Base-by-base conservation (phyloP, 2,888 invertebrate species). In the Oegoconia quadripuncta region DNA sequence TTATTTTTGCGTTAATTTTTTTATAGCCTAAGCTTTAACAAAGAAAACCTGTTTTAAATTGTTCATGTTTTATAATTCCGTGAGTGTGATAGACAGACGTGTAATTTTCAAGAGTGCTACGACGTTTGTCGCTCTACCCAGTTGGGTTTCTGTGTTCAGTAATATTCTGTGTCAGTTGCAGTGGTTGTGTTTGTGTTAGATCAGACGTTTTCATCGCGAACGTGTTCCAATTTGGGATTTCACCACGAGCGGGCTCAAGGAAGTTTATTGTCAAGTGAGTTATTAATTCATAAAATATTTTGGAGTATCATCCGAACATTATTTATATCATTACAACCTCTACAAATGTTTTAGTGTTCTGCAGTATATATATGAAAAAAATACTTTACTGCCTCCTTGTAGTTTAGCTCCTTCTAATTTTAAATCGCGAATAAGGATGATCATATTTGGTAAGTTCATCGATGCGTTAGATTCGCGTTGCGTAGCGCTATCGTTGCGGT, bases 201-300 rank as follows among this genome's bases (percentile, higher is more conserved):
- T 76, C 74, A 52, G 70, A 81, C 78, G 65, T 77, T 83, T 84
- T 83, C 73, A 72, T 83, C 72, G 82, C 59, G 71, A 78, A 77
- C 80, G 80, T 83, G 84, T 80, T 77, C 74, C 79, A 75, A 72
- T 74, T 83, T 78, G 61, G 82, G 83, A 86, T 83, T 87, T 86
- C 86, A 87, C 68, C 86, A 87, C 86, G 86, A 87, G 82, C 81
- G 86, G 87, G 83, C 78, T 87, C 65, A 86, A 87, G 82, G 84
- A 84, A 82, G 66, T 86, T 70, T 87, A 87, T 76, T 74, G 87
- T 70, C 84, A 79, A 80, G 86, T 87, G 65, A 83, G 87, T 82
- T 64, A 6, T n/a, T 9, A 13, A 17, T 25, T 25, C 13, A 25
- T 25, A 18, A 25, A 25, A n/a, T n/a, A 2, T 22, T 22, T 22